Conservation (phyloP, 1,140 invertebrate species). For the Lycorma delicatula region DNA sequence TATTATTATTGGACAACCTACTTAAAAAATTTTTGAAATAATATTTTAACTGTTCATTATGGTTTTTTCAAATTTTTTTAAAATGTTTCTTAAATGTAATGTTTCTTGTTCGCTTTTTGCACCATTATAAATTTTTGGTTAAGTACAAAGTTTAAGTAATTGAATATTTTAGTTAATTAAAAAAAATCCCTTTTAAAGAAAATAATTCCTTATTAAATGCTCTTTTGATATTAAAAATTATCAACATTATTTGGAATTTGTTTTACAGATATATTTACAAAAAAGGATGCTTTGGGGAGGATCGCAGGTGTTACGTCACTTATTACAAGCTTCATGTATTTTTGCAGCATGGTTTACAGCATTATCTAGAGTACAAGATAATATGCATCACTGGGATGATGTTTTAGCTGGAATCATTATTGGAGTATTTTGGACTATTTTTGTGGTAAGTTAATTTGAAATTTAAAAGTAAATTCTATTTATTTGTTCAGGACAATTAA, state of each 20-base stretch:
- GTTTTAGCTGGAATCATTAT: conserved; percentile 49
- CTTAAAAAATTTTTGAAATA: too few relatives aligned
- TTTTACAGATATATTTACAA: conserved; percentile 44
- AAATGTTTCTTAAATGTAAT: too few relatives aligned
- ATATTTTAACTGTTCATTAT: too few relatives aligned
- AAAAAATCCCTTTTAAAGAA: neutral
- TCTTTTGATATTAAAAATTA: neutral
- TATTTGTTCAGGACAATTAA: too few relatives aligned
- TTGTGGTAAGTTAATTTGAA: conserved; percentile 38
- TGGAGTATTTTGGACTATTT: conserved; percentile 43
- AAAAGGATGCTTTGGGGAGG: conserved; percentile 20
- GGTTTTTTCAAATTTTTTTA: too few relatives aligned
- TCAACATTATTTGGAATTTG: neutral
- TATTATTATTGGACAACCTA: too few relatives aligned
- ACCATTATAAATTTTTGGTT: too few relatives aligned
- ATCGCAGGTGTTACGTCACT: conserved; percentile 35
- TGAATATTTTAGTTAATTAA: conserved; percentile 5
- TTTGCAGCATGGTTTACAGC: conserved; percentile 40
- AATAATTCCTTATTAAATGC: neutral
- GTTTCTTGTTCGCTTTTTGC: too few relatives aligned
- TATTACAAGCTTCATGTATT: conserved; percentile 35
- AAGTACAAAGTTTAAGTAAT: conserved; percentile 2
- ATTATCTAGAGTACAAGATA: conserved; percentile 48
- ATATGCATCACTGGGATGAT: conserved; percentile 60
- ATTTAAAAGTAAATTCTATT: too few relatives aligned